Percentiles rank a stretch among this genome's conserved stretches.
phyloP scores from a whole-genome alignment of 2,888 invertebrate species.

The Dryocosmus kuriphilus region DNA sequence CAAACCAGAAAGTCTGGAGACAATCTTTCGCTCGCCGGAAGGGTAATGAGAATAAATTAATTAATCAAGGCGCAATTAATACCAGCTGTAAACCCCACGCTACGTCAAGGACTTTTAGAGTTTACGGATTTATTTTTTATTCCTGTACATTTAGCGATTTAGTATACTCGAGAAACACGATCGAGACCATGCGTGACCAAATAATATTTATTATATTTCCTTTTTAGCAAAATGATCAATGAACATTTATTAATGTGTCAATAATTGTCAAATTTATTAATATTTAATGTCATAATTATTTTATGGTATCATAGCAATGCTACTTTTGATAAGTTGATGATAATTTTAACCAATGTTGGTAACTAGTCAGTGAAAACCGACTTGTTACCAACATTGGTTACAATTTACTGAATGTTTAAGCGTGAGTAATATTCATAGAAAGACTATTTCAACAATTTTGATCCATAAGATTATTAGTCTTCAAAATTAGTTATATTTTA shows the following conservation, averaged over 20 bases:
- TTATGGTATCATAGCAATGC: too few species aligned
- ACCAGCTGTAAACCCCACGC: constrained; percentile 52
- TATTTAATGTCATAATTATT: not conserved
- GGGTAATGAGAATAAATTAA: constrained; percentile 72
- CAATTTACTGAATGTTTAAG: not conserved
- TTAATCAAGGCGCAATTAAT: constrained; percentile 72
- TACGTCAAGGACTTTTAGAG: constrained; percentile 22
- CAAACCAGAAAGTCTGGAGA: constrained; percentile 57
- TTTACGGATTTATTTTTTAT: constrained; percentile 15
- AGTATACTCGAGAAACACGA: not conserved
- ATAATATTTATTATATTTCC: not conserved
- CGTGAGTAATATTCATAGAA: not conserved
- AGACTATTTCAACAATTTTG: not conserved
- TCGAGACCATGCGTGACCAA: not conserved
- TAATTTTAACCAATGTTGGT: too few species aligned
- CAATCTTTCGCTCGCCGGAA: constrained; percentile 57
- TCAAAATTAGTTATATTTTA: too few species aligned
- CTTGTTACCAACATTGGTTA: not conserved
- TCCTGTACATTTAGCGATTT: not conserved
- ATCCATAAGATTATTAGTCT: not conserved
- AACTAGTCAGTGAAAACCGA: too few species aligned
- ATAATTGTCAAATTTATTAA: not conserved
- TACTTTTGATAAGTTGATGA: too few species aligned
- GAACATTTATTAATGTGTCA: not conserved
- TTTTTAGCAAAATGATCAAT: not conserved